Conservation (phyloP, 2,797 vertebrate species). For the Melanotaenia boesemani region DNA sequence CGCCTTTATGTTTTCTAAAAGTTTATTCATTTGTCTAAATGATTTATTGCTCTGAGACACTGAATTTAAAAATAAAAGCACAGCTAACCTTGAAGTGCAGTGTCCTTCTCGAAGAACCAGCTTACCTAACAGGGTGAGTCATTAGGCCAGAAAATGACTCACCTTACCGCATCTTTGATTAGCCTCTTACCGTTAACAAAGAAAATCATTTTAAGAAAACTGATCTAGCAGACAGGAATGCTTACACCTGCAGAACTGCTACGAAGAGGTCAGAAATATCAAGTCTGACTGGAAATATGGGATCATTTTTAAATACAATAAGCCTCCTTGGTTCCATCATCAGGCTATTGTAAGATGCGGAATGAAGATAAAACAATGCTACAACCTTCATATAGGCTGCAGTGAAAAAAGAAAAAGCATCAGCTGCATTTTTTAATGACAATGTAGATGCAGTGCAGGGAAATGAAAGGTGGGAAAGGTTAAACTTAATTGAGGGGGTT, state of each 20-base stretch:
- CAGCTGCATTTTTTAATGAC: not conserved
- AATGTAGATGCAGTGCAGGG: not conserved
- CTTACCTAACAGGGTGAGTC: not conserved
- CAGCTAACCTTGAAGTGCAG: constrained; percentile 34
- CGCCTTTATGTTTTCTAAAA: constrained; percentile 25
- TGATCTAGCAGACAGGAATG: not conserved
- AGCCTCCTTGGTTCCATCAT: not conserved
- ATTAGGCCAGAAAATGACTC: not conserved
- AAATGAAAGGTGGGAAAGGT: not conserved
- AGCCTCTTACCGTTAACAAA: not conserved
- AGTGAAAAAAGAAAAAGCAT: not conserved
- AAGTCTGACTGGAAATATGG: not conserved
- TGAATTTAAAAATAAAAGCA: constrained; percentile 14
- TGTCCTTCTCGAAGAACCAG: constrained; percentile 9
- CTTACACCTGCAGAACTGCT: not conserved
- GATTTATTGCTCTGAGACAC: constrained; percentile 45
- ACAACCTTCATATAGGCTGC: not conserved
- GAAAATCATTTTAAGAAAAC: not conserved
- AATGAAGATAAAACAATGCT: not conserved
- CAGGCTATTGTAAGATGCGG: not conserved
- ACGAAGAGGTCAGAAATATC: not conserved
- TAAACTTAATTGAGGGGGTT: not conserved
- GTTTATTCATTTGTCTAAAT: constrained; percentile 54
- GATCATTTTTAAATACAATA: not conserved
- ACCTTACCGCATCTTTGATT: not conserved